Evolutionary conservation across 2,797 vertebrate species (phyloP).

Genomic region (Poeciliopsis turneri): DNA sequence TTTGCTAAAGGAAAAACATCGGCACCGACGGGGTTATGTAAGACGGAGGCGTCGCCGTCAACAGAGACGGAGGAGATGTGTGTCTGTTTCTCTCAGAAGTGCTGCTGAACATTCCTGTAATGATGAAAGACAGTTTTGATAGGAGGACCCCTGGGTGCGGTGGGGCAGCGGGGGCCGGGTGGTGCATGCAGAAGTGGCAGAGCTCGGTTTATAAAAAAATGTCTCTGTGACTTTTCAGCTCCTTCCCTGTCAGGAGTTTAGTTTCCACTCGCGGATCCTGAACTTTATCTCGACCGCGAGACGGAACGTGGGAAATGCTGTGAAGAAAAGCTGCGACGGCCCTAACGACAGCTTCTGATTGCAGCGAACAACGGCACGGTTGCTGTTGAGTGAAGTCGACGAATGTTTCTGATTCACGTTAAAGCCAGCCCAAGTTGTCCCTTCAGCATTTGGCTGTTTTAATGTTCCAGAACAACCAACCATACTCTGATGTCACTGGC

Average conservation of each 20-base stretch:
- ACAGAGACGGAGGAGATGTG: slow-evolving; percentile 34
- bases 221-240: slow-evolving; percentile 24
- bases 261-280: neutral
- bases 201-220: slow-evolving; percentile 17
- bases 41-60: slow-evolving; percentile 46
- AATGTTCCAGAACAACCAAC: neutral
- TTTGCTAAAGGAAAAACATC: slow-evolving; percentile 44
- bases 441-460: neutral
- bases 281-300: slow-evolving; percentile 16
- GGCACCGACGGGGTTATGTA: slow-evolving; percentile 35
- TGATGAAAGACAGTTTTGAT: slow-evolving; percentile 60
- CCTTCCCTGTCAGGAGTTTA: slow-evolving; percentile 6
- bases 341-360: slow-evolving; percentile 15
- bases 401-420: slow-evolving; percentile 17
- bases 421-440: neutral
- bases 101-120: slow-evolving; percentile 44
- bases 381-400: neutral
- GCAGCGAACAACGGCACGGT: neutral
- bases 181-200: slow-evolving; percentile 43
- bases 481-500: neutral
- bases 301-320: slow-evolving; percentile 23
- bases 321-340: slow-evolving; percentile 8
- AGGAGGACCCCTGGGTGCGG: slow-evolving; percentile 29
- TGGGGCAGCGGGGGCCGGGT: slow-evolving; percentile 12
- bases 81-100: slow-evolving; percentile 56